A percentile compares a stretch with the other conserved stretches of the same genome.
phyloP scores from a whole-genome alignment of 2,113 vertebrate genomes.

The Oxyruncus cristatus region DNA sequence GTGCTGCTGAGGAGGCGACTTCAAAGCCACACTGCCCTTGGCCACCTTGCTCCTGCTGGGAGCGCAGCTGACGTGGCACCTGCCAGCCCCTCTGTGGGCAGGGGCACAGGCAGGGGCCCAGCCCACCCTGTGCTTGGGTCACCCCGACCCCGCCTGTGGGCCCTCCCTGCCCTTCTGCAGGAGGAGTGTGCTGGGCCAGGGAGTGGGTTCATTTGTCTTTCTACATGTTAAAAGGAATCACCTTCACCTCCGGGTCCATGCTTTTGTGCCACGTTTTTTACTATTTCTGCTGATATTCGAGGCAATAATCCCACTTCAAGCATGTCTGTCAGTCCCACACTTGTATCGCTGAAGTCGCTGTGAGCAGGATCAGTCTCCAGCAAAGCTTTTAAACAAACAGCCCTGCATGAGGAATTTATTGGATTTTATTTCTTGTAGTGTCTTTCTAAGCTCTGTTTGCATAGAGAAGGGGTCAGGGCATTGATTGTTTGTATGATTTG shows the following conservation, averaged over 20 bases:
- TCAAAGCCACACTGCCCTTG: rapidly evolving
- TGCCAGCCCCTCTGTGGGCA: too few species aligned
- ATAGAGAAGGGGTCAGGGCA: constrained; percentile 68
- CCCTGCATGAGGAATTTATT: constrained; percentile 50
- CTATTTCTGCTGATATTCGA: not conserved
- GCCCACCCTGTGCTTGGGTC: rapidly evolving
- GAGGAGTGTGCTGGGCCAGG: rapidly evolving
- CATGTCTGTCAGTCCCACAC: not conserved
- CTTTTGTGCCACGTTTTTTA: not conserved
- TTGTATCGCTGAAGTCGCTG: not conserved
- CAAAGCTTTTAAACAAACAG: constrained; percentile 60
- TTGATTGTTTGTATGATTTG: constrained; percentile 73
- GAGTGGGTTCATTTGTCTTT: not conserved
- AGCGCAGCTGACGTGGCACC: rapidly evolving
- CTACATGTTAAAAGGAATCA: not conserved
- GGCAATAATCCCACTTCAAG: not conserved
- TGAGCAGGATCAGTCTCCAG: not conserved
- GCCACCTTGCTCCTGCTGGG: not conserved
- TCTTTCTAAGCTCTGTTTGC: constrained; percentile 66
- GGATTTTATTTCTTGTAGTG: constrained; percentile 49
- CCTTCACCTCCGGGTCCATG: not conserved
- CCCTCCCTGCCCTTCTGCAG: not conserved
- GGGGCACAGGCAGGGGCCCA: not conserved
- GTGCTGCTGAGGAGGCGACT: not conserved
- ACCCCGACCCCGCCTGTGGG: rapidly evolving